Evolutionary conservation across 2,113 vertebrate genomes (phyloP).

Genomic region (Martes martes): DNA sequence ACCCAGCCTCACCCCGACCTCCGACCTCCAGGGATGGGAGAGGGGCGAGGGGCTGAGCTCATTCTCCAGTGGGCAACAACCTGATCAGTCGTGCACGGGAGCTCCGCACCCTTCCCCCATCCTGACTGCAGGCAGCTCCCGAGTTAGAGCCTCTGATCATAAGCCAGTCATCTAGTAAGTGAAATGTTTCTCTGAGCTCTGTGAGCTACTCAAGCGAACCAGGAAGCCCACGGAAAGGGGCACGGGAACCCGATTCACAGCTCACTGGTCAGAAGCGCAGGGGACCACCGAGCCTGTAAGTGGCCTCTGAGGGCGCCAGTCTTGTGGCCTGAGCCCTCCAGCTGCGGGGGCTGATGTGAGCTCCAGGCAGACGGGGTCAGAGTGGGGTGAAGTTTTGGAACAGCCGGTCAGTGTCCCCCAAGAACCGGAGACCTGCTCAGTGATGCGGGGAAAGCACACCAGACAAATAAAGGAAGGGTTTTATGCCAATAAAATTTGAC

Average conservation of each 20-base stretch:
- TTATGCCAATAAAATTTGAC: neutral
- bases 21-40: neutral
- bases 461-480: neutral
- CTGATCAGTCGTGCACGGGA: neutral
- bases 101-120: rapidly evolving
- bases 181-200: neutral
- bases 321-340: neutral
- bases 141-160: rapidly evolving
- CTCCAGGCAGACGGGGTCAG: neutral
- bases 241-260: rapidly evolving
- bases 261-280: neutral
- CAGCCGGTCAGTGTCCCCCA: rapidly evolving
- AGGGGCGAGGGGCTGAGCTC: neutral
- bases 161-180: rapidly evolving
- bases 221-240: rapidly evolving
- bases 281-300: too few species aligned
- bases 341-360: neutral
- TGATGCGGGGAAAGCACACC: too few species aligned
- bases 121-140: rapidly evolving
- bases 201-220: neutral
- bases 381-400: rapidly evolving
- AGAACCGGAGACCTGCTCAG: neutral
- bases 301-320: rapidly evolving
- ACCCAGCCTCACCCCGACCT: neutral
- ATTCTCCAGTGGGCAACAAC: rapidly evolving